phyloP scores from a whole-genome alignment of 2,888 invertebrate species.

The Tenthredo mesomela region DNA sequence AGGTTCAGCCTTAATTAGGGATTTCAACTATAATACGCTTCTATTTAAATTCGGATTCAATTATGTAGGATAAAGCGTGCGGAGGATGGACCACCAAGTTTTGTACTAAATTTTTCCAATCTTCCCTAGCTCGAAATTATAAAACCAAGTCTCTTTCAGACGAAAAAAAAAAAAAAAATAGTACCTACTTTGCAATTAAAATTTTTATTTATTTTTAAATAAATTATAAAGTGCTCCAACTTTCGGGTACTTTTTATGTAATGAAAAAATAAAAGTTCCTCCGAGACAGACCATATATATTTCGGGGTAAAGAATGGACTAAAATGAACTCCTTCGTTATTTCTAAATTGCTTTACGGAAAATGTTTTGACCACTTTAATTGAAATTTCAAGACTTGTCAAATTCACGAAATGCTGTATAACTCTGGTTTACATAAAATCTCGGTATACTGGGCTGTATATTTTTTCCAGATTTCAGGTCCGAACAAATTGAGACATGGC shows the following conservation, averaged over 20 bases:
- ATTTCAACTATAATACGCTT: neutral
- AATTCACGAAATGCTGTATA: neutral
- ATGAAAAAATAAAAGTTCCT: neutral
- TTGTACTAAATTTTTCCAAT: neutral
- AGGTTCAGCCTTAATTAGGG: neutral
- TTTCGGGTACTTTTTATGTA: neutral
- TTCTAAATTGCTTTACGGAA: neutral
- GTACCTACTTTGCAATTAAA: neutral
- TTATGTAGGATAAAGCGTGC: neutral
- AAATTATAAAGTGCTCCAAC: neutral
- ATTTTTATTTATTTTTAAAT: neutral
- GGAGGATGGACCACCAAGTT: slow-evolving; percentile 1
- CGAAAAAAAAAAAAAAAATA: neutral
- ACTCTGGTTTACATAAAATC: neutral
- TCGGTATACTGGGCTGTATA: neutral
- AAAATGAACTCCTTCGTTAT: neutral
- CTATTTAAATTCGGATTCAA: neutral
- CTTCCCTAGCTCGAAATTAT: neutral
- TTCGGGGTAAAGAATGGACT: neutral
- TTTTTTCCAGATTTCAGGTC: neutral
- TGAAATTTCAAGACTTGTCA: neutral
- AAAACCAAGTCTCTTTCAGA: neutral
- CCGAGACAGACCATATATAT: neutral
- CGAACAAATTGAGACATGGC: neutral
- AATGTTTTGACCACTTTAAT: slow-evolving; percentile 1